Evolutionary conservation across 2,113 vertebrate genomes (phyloP).

Genomic region (Stigmatopora nigra): DNA sequence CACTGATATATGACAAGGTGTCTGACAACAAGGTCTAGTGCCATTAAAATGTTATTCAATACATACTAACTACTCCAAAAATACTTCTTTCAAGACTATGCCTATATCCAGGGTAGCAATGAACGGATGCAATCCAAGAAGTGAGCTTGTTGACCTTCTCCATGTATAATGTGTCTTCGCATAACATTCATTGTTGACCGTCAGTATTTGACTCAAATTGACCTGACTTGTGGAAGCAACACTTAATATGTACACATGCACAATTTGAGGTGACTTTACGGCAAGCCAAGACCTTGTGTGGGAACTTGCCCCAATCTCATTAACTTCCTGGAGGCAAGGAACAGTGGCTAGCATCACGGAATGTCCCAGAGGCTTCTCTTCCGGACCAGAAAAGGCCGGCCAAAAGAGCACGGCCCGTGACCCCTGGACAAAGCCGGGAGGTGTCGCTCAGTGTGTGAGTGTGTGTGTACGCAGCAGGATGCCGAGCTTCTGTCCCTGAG

Average conservation of each 20-base stretch:
- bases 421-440: constrained; percentile 77
- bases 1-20: too few species aligned
- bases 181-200: neutral
- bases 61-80: too few species aligned
- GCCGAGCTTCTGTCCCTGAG: constrained; percentile 54
- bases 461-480: constrained; percentile 73
- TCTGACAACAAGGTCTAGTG: too few species aligned
- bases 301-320: constrained; percentile 57
- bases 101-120: too few species aligned
- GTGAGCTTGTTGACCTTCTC: neutral
- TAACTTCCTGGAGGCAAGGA: constrained; percentile 44
- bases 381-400: constrained; percentile 69
- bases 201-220: neutral
- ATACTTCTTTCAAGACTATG: too few species aligned
- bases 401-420: constrained; percentile 74
- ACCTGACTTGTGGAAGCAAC: neutral
- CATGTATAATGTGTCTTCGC: neutral
- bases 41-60: too few species aligned
- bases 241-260: neutral
- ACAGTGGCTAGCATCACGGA: constrained; percentile 83
- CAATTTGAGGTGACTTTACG: constrained; percentile 10
- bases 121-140: neutral
- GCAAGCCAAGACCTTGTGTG: constrained; percentile 24
- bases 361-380: constrained; percentile 74
- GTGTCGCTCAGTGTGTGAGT: constrained; percentile 55